phyloP scores from a whole-genome alignment of 2,888 invertebrate species.

The Ophraella communa region DNA sequence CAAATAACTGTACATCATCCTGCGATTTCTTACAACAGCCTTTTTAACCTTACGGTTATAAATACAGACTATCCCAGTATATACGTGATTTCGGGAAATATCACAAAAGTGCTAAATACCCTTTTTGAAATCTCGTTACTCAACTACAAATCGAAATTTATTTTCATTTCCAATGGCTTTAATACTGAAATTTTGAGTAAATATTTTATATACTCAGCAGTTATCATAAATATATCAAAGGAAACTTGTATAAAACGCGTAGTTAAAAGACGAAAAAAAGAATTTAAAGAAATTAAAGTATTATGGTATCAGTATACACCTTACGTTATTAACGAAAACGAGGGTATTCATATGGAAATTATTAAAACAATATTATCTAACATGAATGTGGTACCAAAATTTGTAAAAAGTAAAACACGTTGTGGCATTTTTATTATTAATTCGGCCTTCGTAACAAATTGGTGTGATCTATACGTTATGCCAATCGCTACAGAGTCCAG shows the following conservation, averaged over 20 bases:
- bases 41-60: background rate
- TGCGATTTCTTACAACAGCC: background rate
- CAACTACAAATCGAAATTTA: background rate
- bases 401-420: background rate
- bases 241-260: background rate
- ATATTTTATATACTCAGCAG: background rate
- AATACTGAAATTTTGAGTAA: background rate
- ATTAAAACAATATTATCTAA: background rate
- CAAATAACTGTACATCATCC: background rate
- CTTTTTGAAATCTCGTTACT: background rate
- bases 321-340: background rate
- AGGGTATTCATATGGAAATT: background rate
- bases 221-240: background rate
- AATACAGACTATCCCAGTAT: background rate
- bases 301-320: background rate
- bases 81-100: background rate
- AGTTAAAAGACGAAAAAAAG: background rate
- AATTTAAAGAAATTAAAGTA: background rate
- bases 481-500: background rate
- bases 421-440: background rate
- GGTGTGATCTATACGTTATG: background rate
- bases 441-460: background rate
- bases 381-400: background rate
- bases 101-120: background rate
- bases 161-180: background rate